Evolutionary conservation across 2,888 invertebrate species (phyloP).

Genomic region (Drosophila melanosoma): DNA sequence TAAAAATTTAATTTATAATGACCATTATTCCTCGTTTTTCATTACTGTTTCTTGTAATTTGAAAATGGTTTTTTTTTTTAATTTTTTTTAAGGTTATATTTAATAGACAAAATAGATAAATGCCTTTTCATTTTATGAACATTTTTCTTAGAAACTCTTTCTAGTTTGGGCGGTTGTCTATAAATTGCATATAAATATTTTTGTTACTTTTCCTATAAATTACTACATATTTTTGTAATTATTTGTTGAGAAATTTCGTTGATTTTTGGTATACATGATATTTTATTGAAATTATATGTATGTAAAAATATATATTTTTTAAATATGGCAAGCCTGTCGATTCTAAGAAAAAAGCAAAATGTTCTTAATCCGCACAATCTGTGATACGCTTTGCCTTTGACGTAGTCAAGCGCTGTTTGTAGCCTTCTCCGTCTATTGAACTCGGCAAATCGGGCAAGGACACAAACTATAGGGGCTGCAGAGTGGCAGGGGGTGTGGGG

Average conservation of each 20-base stretch:
- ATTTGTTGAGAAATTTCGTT: not conserved
- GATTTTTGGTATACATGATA: not conserved
- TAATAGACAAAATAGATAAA: not conserved
- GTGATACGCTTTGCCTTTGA: conserved; percentile 21
- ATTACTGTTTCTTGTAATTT: not conserved
- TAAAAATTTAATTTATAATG: not conserved
- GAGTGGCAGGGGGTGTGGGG: not conserved
- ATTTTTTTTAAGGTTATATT: not conserved
- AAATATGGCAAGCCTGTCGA: not conserved
- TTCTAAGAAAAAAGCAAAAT: not conserved
- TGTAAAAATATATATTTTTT: not conserved
- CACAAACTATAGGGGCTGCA: conserved; percentile 38
- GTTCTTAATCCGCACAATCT: conserved; percentile 1
- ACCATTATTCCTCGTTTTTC: not conserved
- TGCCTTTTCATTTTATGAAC: not conserved
- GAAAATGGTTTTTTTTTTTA: accelerated
- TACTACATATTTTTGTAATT: too few relatives aligned
- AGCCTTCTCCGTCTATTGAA: conserved; percentile 73
- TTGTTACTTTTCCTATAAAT: too few relatives aligned
- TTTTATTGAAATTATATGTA: not conserved
- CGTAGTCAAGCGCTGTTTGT: conserved; percentile 33
- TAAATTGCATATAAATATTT: not conserved
- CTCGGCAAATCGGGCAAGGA: conserved; percentile 73
- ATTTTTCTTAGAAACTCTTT: not conserved
- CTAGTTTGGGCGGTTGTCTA: not conserved